Evolutionary conservation across 2,797 vertebrate species (phyloP), one percentile per base, ranked within the genome.

Genomic region (Lemur catta): DNA sequence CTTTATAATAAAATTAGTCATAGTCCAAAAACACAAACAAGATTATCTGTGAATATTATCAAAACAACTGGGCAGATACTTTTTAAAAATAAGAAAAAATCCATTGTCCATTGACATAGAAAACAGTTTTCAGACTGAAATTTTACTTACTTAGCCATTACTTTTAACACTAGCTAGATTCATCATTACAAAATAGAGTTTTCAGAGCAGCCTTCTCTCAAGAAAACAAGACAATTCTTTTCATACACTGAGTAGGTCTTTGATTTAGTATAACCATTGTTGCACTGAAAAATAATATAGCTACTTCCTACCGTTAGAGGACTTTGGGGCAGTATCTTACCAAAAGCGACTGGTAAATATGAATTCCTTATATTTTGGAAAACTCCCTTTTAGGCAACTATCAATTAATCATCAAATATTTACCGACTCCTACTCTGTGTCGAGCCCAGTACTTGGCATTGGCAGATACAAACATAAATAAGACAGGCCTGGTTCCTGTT

Each of bases 71-170:
- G 9, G 7, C 17, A 89, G 26, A 71, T 84, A n/a, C 74, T 63
- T 91, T 96, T n/a, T n/a, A 67, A 81, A 91, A 88, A 63, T 41
- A n/a, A 92, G n/a, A 38, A 61, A 89, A 87, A 52, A 7, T 71
- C 22, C 24, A 26, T 78, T 50, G 20, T 86, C 7, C 5, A 41
- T 43, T 67, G 14, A 79, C 12, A 89, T 38, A 26, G 46, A 89
- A 79, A 92, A 84, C 8, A 14, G 15, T 65, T 93, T 95, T 92
- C 65, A 76, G 20, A 38, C 6, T 78, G 48, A 82, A 84, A 65
- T 67, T 96, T 87, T 52, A 18, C 22, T 78, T 79, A 76, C 33
- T n/a, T 94, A 84, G 7, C 18, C 14, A 76, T 41, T 59, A 43
- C 30, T 93, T 72, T 59, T 85, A 86, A 78, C 24, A 67, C 6